These are phyloP conservation scores for Plutomurus gul DNA, from an alignment of 1,140 invertebrate species.

Conservation along the genomic window DNA sequence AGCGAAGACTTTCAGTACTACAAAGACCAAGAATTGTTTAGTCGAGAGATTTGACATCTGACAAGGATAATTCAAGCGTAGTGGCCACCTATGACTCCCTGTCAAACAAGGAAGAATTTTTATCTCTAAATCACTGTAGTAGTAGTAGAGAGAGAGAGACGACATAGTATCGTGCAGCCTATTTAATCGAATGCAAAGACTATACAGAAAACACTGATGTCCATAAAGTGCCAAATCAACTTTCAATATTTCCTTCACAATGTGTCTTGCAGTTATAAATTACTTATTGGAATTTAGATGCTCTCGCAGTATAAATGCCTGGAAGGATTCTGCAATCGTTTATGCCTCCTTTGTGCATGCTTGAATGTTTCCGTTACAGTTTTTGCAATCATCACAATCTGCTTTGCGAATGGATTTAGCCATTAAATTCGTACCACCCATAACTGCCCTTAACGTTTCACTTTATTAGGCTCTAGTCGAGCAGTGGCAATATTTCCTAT, in stretches of 20 bases:
- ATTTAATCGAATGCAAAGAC: neutral
- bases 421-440: too few species aligned
- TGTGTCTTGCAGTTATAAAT: constrained; percentile 3
- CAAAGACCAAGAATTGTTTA: neutral
- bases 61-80: constrained; percentile 27
- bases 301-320: too few species aligned
- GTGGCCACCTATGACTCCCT: constrained; percentile 23
- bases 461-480: too few species aligned
- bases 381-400: too few species aligned
- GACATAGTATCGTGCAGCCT: neutral
- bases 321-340: too few species aligned
- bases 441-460: too few species aligned
- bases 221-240: too few species aligned
- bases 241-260: neutral
- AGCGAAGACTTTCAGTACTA: neutral
- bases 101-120: constrained; percentile 36
- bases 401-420: too few species aligned
- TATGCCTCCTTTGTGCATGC: too few species aligned
- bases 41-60: constrained; percentile 19
- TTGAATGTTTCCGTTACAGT: too few species aligned
- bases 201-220: constrained; percentile 1
- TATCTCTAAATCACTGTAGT: neutral
- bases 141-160: neutral
- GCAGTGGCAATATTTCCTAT: too few species aligned
- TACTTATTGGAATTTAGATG: too few species aligned